Base-by-base conservation (phyloP, 2,113 vertebrate genomes). In the Archilochus colubris region DNA sequence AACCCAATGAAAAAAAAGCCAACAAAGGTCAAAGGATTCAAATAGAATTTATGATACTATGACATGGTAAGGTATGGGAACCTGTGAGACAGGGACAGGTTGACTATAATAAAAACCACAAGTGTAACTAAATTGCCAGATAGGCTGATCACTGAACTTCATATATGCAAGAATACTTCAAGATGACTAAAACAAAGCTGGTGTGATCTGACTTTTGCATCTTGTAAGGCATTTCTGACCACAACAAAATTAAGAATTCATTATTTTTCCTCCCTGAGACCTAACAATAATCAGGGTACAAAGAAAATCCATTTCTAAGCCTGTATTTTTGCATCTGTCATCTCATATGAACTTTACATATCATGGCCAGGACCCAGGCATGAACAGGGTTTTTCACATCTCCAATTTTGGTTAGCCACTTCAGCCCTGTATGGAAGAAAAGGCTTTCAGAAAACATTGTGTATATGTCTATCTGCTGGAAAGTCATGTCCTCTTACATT, bases 21-120 rank as follows among this genome's bases (percentile, higher is more conserved):
- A 50, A 87, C 59, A 43, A 57, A 22, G 10, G 82, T 91, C 79
- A 91, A 81, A 91, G 36, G 77, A 89, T 73, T 87, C 64, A 93
- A 94, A 89, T 88, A 83, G n/a, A 17, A 86, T 89, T 78, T 89
- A 72, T 54, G 76, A 75, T 72, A 50, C 23, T 74, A 59, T 0
- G 0, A 36, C 76, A 78, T 33, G 2, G 6, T 46, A 81, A 81
- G 79, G 86, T 33, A 64, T 25, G 68, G 43, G 18, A 88, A 40
- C 46, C 1, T 6, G 40, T 40, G 12, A 67, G 73, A 88, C 70
- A 94, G 40, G 40, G 40, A 28, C n/a, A 83, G 61, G 36, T 22
- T 77, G 88, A 61, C 61, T 89, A 22, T 46, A 91, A 90, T 75
- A 93, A 91, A 95, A 77, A 18, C 63, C 68, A 70, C 31, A 69